Base-by-base conservation (phyloP, 2,113 vertebrate genomes). In the Eublepharis macularius region DNA sequence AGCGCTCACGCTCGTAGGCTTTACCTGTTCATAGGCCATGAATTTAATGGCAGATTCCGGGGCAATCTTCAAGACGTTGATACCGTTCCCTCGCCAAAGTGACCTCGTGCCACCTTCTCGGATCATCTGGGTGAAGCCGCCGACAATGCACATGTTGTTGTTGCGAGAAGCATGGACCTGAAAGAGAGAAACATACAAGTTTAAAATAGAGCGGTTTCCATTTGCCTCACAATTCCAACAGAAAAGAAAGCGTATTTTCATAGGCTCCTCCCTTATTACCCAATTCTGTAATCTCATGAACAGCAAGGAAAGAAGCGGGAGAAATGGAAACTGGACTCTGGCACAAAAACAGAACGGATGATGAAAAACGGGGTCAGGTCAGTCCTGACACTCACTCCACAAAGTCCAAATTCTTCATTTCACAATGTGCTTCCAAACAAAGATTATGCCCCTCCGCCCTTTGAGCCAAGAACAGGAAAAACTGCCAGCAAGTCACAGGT, bases 21-120 rank as follows among this genome's bases (percentile, higher is more conserved):
- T 81, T 85, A 99, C 98, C 97, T 99, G 98, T 78, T 99, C 98
- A 0, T 99, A 99, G 1, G 98, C 98, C 98, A 99, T 99, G 95
- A 99, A 99, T 84, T 99, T 99, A 88, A 99, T 98, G 34, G 98
- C 98, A 0, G 98, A 98, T 89, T 99, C 98, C 0, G 98, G 98
- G 1, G 97, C 98, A 1, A 99, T 99, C 94, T 99, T 99, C 85
- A 99, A 93, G 90, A 99, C 98, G 0, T 99, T 99, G 93, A 99
- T 99, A 87, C 98, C 98, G 0, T 99, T 99, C 32, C 98, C 98
- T 47, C 98, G 87, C 98, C 98, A 99, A 26, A 99, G 96, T 0
- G 98, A 99, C 82, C 95, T 96, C 0, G 97, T 36, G 0, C 98
- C 98, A 0, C 98, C 98, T 87, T 99, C 98, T 0, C 96, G 95